Evolutionary conservation across 2,888 invertebrate species (phyloP).

Genomic region (Tetranychus truncatus): DNA sequence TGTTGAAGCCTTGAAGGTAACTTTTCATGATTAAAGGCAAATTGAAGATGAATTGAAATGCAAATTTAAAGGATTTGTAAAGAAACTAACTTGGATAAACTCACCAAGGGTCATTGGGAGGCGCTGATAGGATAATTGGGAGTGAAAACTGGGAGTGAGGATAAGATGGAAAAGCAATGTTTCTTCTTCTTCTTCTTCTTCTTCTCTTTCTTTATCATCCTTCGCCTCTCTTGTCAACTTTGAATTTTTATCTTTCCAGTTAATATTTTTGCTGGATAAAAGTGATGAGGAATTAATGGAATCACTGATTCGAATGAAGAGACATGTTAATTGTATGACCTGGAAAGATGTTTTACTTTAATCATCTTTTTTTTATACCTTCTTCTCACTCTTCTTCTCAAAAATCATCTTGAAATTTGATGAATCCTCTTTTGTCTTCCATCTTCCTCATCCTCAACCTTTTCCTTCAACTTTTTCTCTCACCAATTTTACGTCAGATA

Average conservation of each 20-base stretch:
- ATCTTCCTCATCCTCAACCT: background rate
- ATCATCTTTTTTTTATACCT: background rate
- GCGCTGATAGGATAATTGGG: background rate
- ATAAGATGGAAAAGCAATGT: background rate
- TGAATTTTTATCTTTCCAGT: background rate
- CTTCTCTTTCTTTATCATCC: background rate
- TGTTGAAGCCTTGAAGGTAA: background rate
- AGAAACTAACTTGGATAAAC: background rate
- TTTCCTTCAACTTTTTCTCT: background rate
- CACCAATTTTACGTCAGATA: background rate
- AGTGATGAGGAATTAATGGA: background rate
- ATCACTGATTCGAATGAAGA: background rate
- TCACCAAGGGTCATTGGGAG: background rate
- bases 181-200: background rate
- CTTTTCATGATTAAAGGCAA: background rate
- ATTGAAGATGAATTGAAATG: background rate
- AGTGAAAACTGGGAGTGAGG: background rate
- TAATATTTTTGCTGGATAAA: no score
- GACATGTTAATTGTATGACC: background rate
- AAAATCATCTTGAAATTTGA: conserved; percentile 1
- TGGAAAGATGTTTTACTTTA: background rate
- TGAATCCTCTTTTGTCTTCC: background rate
- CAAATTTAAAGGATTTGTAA: background rate
- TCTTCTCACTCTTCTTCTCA: background rate
- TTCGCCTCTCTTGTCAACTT: background rate